A percentile compares a stretch with the other conserved stretches of the same genome.
Conservation (phyloP, 2,888 invertebrate species). For the Cyclophora albipunctata region DNA sequence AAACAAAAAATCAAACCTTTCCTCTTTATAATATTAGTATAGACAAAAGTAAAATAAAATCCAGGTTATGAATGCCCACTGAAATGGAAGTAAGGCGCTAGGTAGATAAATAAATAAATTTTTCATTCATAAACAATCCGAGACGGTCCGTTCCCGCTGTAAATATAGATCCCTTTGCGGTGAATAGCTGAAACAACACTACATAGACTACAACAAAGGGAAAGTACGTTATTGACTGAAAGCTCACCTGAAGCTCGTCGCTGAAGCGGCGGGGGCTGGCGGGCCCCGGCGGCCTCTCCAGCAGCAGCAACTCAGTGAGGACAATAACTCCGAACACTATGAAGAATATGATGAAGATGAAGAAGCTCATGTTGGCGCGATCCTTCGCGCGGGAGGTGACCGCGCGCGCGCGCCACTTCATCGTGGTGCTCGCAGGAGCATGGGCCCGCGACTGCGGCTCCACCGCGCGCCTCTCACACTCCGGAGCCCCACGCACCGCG, state of each 20-base stretch:
- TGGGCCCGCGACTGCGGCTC: conserved; percentile 38
- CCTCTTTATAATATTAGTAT: too few relatives aligned
- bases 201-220: background rate
- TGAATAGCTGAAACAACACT: too few relatives aligned
- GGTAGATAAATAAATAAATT: too few relatives aligned
- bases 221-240: conserved; percentile 11
- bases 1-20: too few relatives aligned
- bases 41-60: too few relatives aligned
- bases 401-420: conserved; percentile 70
- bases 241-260: conserved; percentile 80
- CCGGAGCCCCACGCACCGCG: conserved; percentile 32
- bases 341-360: conserved; percentile 93
- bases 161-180: too few relatives aligned
- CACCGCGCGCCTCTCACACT: conserved; percentile 44
- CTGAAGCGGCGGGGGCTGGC: conserved; percentile 73
- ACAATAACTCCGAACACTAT: conserved; percentile 91
- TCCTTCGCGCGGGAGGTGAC: conserved; percentile 78
- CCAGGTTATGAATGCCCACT: too few relatives aligned
- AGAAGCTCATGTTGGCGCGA: conserved; percentile 90
- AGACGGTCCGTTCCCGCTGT: too few relatives aligned
- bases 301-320: conserved; percentile 85
- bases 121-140: too few relatives aligned
- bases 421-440: conserved; percentile 46
- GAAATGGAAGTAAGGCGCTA: too few relatives aligned
- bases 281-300: conserved; percentile 75